phyloP scores from a whole-genome alignment of 1,140 invertebrate species.

The Drosophila grimshawi region DNA sequence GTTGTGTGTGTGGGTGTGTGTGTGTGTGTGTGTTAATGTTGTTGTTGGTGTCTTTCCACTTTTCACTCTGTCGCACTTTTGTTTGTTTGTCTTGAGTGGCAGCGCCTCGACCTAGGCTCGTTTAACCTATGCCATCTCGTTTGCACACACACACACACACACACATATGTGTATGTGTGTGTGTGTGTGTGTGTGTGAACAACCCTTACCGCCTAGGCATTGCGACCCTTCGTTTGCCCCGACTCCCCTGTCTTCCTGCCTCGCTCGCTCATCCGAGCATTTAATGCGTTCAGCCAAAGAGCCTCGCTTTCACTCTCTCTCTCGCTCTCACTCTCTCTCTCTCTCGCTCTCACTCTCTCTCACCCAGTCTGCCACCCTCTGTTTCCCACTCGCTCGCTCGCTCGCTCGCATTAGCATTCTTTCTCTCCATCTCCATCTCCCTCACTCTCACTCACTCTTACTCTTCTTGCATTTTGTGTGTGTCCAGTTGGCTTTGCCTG shows the following conservation, averaged over 20 bases:
- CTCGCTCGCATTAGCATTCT: not conserved
- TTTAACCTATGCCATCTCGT: slow-evolving; percentile 26
- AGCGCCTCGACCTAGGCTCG: slow-evolving; percentile 15
- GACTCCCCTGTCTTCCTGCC: not conserved
- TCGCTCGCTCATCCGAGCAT: slow-evolving; percentile 31
- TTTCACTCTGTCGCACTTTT: slow-evolving; percentile 4
- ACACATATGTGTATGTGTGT: slow-evolving; percentile 10
- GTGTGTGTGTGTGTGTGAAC: slow-evolving; percentile 36
- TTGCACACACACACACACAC: slow-evolving; percentile 6
- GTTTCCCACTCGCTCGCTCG: not conserved
- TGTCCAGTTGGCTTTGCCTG: slow-evolving; percentile 38
- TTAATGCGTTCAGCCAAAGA: slow-evolving; percentile 67
- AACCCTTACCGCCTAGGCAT: slow-evolving; percentile 53
- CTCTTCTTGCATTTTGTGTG: slow-evolving; percentile 19
- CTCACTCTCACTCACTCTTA: not conserved
- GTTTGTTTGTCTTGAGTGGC: not conserved
- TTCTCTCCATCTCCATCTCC: not conserved
- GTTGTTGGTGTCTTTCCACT: not conserved
- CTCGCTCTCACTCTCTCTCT: not conserved
- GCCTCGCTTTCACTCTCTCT: slow-evolving; percentile 2
- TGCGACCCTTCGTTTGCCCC: slow-evolving; percentile 3
- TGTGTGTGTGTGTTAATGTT: not conserved
- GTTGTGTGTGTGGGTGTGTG: not conserved
- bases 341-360: not conserved
- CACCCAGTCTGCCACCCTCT: not conserved